Evolutionary conservation across 1,140 invertebrate genomes (phyloP).

Genomic region (Cyclina sinensis): DNA sequence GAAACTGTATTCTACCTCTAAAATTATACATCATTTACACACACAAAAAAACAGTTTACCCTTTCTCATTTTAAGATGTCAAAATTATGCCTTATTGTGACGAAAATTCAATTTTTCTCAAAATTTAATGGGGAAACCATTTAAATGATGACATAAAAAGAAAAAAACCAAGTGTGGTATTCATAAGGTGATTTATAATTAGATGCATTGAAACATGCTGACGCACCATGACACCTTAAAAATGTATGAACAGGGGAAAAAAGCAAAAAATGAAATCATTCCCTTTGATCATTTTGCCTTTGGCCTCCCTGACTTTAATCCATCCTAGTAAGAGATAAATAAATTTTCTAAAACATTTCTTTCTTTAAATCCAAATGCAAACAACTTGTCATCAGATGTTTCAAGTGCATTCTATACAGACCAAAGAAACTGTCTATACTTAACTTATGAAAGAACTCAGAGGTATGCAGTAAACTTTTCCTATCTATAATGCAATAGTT

Average conservation of each 20-base stretch:
- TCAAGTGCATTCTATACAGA: background rate
- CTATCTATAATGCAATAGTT: no score
- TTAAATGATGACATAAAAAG: background rate
- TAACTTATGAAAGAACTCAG: no score
- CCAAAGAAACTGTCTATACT: no score
- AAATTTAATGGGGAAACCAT: conserved; percentile 8
- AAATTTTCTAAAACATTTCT: background rate
- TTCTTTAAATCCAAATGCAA: background rate
- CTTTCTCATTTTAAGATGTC: background rate
- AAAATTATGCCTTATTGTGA: background rate
- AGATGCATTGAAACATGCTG: background rate
- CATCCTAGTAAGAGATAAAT: background rate
- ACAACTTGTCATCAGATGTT: conserved; percentile 3
- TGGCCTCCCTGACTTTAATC: background rate
- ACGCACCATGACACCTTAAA: background rate
- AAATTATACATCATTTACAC: conserved; percentile 18
- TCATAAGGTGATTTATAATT: background rate
- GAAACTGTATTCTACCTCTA: background rate
- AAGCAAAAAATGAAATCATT: background rate
- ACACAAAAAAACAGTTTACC: background rate
- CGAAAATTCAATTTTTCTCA: background rate
- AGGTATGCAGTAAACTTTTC: no score
- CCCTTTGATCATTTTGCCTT: background rate
- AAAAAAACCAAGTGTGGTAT: background rate
- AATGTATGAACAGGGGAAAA: background rate